Base-by-base conservation (phyloP, 1,140 invertebrate species). In the Oscheius sp. region DNA sequence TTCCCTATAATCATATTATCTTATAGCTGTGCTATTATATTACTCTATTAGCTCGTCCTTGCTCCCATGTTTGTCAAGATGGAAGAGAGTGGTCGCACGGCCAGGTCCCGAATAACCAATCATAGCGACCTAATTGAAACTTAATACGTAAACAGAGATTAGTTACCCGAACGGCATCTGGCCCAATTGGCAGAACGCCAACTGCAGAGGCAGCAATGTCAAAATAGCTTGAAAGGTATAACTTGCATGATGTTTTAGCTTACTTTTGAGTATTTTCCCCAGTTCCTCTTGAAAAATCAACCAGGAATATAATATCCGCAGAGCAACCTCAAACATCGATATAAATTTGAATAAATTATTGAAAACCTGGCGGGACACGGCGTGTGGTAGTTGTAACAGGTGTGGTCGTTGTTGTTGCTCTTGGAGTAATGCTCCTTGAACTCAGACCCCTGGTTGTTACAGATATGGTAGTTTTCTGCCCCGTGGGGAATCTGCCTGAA, bases 81-180 rank as follows among this genome's bases (percentile, higher is more conserved):
- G 36, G 31, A 74, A 70, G 15, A 58, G 35, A 1, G 64, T 42
- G 18, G 55, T 55, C 1, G 65, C 58, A 13, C 72, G 38, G 32
- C 72, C 72, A 4, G 72, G 72, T 26, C 72, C 72, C 32, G 59
- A 65, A 23, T 74, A 74, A 42, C 72, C 58, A 13, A 74, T 68
- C 46, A 68, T 28, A n/a, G 55, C 66, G 3, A 68, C 66, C 35
- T 63, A 34, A 7, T 28, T 35, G 38, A 23, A 55, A 20, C 23
- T 7, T 26, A 7, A 55, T 7, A 55, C 49, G 23, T 13, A 55
- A 55, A 7, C n/a, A n/a, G 49, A 55, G 49, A 42, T 38, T 38
- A 49, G n/a, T n/a, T 0, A 68, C 67, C 28, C 67, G 49, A 26
- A 68, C 67, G 15, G 32, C 31, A 15, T 59, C 67, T 32, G 52